Evolutionary conservation across 2,888 invertebrate genomes (phyloP), one percentile per base, ranked within the genome.

Genomic region (Ophion ventricosus): DNA sequence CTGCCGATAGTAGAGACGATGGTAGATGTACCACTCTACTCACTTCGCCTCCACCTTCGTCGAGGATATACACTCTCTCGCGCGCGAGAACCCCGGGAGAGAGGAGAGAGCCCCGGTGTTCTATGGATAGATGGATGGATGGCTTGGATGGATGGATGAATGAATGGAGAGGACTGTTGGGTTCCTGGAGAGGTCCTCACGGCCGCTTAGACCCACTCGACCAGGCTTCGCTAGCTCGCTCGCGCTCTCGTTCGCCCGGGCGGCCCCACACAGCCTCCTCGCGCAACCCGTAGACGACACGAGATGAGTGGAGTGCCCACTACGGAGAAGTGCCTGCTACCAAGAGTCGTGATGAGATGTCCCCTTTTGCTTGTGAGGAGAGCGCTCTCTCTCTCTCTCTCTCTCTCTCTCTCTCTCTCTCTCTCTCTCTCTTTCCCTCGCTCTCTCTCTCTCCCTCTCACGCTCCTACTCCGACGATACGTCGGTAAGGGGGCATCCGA

Each of bases 131-230:
- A 88, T 91, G 89, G 88, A 74, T 90, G 90, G 89, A 87, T 90
- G 85, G 85, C 74, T 77, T 82, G 86, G 86, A 83, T 87, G 89
- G 88, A 90, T 91, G 90, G 85, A 90, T 91, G 90, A 86, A 90
- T 90, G 90, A 88, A 91, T 90, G 90, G 89, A 91, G 91, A 91
- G 91, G 92, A 93, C 93, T 92, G 92, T 93, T 91, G 92, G 93
- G 92, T 91, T 92, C 92, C 92, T 93, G 93, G 93, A 93, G 93
- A 93, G 93, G 93, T 92, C 93, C 93, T 93, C 92, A 93, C 93
- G 90, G 91, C 93, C 93, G 93, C 93, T 93, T 93, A 93, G 92
- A 93, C 91, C 93, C 93, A 93, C 93, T 93, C 92, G 91, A 93
- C 91, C 90, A 88, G 89, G 67, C 72, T 73, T 80, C 84, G 87